These are phyloP conservation scores for Oenanthe oenanthe DNA, from an alignment of 2,113 vertebrate genomes.

Conservation along the genomic window DNA sequence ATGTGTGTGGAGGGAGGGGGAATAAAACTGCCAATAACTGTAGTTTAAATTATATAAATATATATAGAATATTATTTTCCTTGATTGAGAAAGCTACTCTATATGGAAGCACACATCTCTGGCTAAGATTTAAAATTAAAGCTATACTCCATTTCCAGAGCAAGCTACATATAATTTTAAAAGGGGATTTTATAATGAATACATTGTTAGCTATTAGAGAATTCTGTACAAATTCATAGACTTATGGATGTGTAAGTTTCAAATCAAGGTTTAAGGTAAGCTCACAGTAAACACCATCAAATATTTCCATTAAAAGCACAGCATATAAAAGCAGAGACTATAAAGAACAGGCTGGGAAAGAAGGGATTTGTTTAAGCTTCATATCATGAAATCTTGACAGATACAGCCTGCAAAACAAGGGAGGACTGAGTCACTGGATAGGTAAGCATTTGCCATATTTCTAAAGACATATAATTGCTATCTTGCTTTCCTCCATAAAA, in stretches of 20 bases:
- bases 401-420: not conserved
- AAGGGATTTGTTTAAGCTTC: not conserved
- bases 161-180: not conserved
- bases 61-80: not conserved
- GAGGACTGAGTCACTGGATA: not conserved
- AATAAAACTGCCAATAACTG: not conserved
- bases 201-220: not conserved
- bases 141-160: not conserved
- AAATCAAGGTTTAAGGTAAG: not conserved
- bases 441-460: not conserved
- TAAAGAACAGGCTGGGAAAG: not conserved
- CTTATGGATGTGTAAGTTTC: not conserved
- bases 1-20: rapidly evolving
- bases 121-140: not conserved
- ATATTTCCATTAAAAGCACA: not conserved
- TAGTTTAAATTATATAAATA: not conserved
- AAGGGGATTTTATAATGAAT: not conserved
- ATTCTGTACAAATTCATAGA: not conserved
- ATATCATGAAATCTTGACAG: not conserved
- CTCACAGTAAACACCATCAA: not conserved
- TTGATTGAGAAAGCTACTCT: not conserved
- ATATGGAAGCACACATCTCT: not conserved
- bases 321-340: not conserved
- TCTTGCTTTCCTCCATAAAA: not conserved
- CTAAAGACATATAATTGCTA: not conserved